A percentile compares a stretch with the other conserved stretches of the same genome.
These are phyloP conservation scores for Galaxea fascicularis DNA, from an alignment of 92 coral and sea anemone species.

Conservation along the genomic window DNA sequence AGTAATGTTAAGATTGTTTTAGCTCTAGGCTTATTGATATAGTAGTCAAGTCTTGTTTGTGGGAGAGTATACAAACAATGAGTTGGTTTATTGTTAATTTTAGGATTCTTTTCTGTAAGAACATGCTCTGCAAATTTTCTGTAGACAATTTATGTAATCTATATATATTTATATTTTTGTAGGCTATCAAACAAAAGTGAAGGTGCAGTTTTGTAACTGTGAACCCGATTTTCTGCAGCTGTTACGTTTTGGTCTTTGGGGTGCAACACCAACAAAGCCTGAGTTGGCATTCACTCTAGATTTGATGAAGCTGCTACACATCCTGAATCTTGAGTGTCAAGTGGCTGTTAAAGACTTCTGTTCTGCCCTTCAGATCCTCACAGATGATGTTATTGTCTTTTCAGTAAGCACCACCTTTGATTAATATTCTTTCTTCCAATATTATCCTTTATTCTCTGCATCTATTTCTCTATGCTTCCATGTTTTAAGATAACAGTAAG, in stretches of 20 bases:
- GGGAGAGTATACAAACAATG: too few species aligned
- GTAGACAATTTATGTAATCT: too few species aligned
- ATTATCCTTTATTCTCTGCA: slow-evolving; percentile 11
- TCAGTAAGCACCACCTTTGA: slow-evolving; percentile 7
- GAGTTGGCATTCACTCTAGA: slow-evolving; percentile 24
- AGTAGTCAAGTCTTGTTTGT: too few species aligned
- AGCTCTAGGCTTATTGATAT: too few species aligned
- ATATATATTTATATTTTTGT: background rate
- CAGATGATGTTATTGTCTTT: slow-evolving; percentile 24
- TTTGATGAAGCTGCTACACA: slow-evolving; percentile 29
- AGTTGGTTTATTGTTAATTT: too few species aligned
- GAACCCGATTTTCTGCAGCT: slow-evolving; percentile 32
- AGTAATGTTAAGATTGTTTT: too few species aligned
- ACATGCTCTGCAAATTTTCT: too few species aligned
- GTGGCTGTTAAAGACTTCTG: slow-evolving; percentile 44
- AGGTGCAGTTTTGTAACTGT: slow-evolving; percentile 25
- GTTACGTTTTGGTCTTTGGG: slow-evolving; percentile 25
- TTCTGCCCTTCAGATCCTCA: slow-evolving; percentile 23
- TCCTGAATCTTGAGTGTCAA: slow-evolving; percentile 46
- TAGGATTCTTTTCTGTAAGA: too few species aligned
- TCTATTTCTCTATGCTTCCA: background rate
- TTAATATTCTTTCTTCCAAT: background rate
- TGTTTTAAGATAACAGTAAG: background rate
- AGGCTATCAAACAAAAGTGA: slow-evolving; percentile 27
- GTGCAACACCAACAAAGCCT: slow-evolving; percentile 37